Evolutionary conservation across 1,140 invertebrate genomes (phyloP).

Genomic region (Pogonomyrmex barbatus): DNA sequence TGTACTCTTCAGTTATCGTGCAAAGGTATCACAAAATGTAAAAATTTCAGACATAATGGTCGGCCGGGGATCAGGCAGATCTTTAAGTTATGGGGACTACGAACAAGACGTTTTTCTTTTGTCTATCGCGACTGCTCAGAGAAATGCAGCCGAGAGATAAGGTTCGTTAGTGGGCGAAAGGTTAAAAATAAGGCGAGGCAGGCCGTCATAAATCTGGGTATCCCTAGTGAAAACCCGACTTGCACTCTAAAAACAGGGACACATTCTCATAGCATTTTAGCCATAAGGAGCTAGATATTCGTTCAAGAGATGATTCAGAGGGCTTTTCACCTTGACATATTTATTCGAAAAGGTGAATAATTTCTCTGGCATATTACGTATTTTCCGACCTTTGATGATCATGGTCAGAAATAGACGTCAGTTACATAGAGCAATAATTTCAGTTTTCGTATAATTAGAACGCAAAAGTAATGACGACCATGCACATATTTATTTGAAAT

Average conservation of each 20-base stretch:
- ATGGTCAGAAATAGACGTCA: slow-evolving; percentile 9
- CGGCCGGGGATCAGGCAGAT: slow-evolving; percentile 67
- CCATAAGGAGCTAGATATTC: slow-evolving; percentile 58
- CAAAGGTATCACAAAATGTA: slow-evolving; percentile 66
- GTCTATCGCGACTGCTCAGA: slow-evolving; percentile 75
- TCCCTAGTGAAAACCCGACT: slow-evolving; percentile 74
- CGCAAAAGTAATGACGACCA: neutral
- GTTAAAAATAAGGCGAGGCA: slow-evolving; percentile 84
- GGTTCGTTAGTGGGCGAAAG: slow-evolving; percentile 85
- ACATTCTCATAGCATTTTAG: slow-evolving; percentile 58
- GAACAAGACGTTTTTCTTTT: slow-evolving; percentile 74
- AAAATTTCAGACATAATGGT: slow-evolving; percentile 75
- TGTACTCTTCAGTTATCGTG: slow-evolving; percentile 24
- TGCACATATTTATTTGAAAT: neutral
- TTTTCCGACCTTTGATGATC: neutral
- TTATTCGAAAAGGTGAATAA: slow-evolving; percentile 55
- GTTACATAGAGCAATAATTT: neutral
- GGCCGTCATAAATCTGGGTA: slow-evolving; percentile 78
- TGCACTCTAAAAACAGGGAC: slow-evolving; percentile 75
- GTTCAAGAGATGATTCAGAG: slow-evolving; percentile 30
- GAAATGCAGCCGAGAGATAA: slow-evolving; percentile 82
- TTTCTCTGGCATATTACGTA: slow-evolving; percentile 28
- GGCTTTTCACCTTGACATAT: slow-evolving; percentile 42
- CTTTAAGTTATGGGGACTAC: slow-evolving; percentile 73
- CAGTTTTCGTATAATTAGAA: slow-evolving; percentile 1